Conservation (phyloP, 2,888 invertebrate species). For the Leptinotarsa juncta region DNA sequence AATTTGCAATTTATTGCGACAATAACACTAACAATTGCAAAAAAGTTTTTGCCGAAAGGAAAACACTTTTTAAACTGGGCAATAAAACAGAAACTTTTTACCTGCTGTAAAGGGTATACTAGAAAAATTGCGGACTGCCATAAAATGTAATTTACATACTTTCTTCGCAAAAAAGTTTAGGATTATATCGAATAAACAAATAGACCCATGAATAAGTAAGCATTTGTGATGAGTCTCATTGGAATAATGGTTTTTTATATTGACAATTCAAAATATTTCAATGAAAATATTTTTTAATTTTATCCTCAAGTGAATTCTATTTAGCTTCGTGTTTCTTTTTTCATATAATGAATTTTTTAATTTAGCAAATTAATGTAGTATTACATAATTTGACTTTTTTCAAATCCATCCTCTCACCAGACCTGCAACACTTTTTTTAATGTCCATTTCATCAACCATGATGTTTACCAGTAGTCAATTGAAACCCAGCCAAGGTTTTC, state of each 20-base stretch:
- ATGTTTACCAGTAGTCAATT: no score
- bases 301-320: no score
- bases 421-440: no score
- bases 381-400: no score
- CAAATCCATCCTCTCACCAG: no score
- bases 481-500: no score
- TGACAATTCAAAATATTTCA: no score
- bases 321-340: no score
- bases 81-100: conserved; percentile 24
- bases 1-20: conserved; percentile 43
- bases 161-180: conserved; percentile 15
- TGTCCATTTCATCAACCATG: no score
- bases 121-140: conserved; percentile 21
- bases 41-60: conserved; percentile 25
- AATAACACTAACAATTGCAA: conserved; percentile 36
- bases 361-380: no score
- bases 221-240: background rate
- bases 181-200: background rate
- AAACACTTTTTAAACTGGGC: conserved; percentile 17
- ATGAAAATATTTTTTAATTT: no score
- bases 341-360: no score
- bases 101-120: conserved; percentile 20
- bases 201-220: background rate
- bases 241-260: background rate
- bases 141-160: conserved; percentile 21